Base-by-base conservation (phyloP, 2,797 vertebrate genomes). In the Phaenicophaeus curvirostris region DNA sequence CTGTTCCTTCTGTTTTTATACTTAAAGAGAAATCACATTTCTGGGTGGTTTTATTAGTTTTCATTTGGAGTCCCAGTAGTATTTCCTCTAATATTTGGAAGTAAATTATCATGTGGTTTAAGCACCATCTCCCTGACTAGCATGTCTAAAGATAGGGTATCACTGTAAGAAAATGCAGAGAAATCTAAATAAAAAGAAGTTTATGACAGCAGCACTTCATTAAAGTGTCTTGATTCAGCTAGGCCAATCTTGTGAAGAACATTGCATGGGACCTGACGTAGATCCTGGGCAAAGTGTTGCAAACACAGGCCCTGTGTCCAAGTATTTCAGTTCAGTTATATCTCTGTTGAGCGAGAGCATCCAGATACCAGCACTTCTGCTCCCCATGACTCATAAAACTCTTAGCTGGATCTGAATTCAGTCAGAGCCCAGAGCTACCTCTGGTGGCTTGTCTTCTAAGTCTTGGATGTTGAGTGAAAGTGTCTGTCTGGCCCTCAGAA, bases 1-100 rank as follows among this genome's bases (percentile, higher is more conserved):
- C 42, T 51, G 5, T 55, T 82, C 46, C 83, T 89, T 86, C 18
- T 30, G n/a, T 21, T 92, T 85, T 83, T 75, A 81, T 30, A 44
- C 21, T 50, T 68, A 55, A 69, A 74, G 12, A 90, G 68, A 73
- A 89, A 83, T 87, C 24, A 20, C 30, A 62, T 68, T 87, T 93
- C 80, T 68, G 68, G 28, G n/a, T 89, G 41, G 5, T 87, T 92
- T 78, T 61, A 66, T 71, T 74, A 59, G 50, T 66, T 88, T 85
- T 86, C 30, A 28, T 59, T 72, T 87, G 62, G 21, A 91, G 18
- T 4, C 28, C 10, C 46, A 55, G 44, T 18, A 75, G 19, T 66
- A 80, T 55, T 83, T 82, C 2, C 44, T 48, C 18, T 66, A 30
- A 42, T 33, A 65, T 67, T 87, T 94, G 69, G 5, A 86, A 87